Percentiles rank a stretch among this genome's conserved stretches.
Evolutionary conservation across 1,140 invertebrate genomes (phyloP).

Genomic region (Drosophila murphyi): DNA sequence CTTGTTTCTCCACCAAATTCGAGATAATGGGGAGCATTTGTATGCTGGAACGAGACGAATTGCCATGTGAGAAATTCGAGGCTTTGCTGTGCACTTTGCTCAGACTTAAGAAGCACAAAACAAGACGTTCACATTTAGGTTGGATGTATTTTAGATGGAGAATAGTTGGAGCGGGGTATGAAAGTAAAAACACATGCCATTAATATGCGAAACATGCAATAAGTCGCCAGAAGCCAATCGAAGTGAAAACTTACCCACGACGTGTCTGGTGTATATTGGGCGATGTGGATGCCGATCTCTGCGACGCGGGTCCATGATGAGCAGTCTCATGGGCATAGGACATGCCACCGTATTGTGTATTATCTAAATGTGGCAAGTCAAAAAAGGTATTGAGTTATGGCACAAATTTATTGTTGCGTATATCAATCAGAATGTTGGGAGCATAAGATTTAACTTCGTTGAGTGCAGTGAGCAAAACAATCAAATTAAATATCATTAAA

Average conservation of each 20-base stretch:
- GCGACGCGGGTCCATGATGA: slow-evolving; percentile 61
- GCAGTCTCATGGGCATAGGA: slow-evolving; percentile 62
- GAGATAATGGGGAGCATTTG: slow-evolving; percentile 84
- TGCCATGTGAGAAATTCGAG: slow-evolving; percentile 83
- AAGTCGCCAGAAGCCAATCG: background rate
- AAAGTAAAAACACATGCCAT: slow-evolving; percentile 48
- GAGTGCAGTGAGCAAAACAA: slow-evolving; percentile 31
- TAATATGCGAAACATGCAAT: slow-evolving; percentile 39
- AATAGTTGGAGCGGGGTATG: slow-evolving; percentile 26
- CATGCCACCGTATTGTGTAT: slow-evolving; percentile 70
- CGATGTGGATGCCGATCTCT: slow-evolving; percentile 74
- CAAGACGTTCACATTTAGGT: slow-evolving; percentile 30
- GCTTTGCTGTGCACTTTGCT: slow-evolving; percentile 76
- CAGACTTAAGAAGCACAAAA: slow-evolving; percentile 40
- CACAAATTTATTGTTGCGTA: background rate
- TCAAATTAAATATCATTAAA: background rate
- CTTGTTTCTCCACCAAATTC: slow-evolving; percentile 81
- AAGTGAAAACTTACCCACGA: slow-evolving; percentile 68
- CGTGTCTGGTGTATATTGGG: slow-evolving; percentile 77
- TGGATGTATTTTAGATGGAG: slow-evolving; percentile 7
- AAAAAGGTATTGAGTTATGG: slow-evolving; percentile 1
- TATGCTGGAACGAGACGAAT: slow-evolving; percentile 84
- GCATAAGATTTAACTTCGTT: slow-evolving; percentile 19
- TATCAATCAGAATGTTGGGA: slow-evolving; percentile 9
- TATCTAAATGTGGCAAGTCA: slow-evolving; percentile 45